Conservation (phyloP, 2,797 vertebrate genomes). For the Austrolebias charrua region DNA sequence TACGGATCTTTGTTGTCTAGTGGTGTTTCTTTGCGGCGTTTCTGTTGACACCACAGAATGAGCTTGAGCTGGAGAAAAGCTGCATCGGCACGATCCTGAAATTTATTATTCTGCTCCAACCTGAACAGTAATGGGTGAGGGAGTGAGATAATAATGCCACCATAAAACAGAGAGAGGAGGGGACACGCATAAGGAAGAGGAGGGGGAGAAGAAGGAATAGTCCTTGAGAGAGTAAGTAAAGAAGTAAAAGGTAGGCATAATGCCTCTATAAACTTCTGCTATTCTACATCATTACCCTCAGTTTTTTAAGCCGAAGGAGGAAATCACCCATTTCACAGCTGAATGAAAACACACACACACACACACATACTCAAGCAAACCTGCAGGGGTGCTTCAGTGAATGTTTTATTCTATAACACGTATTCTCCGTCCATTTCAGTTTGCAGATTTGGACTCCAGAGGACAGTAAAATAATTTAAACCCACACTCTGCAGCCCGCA, state of each 20-base stretch:
- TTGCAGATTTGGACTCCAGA: conserved; percentile 55
- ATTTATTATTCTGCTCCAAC: conserved; percentile 73
- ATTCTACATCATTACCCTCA: conserved; percentile 74
- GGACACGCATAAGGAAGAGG: conserved; percentile 34
- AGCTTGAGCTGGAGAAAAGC: conserved; percentile 62
- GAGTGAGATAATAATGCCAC: conserved; percentile 70
- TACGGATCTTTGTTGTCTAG: conserved; percentile 40
- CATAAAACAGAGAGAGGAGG: conserved; percentile 67
- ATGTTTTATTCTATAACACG: conserved; percentile 67
- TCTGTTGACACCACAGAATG: conserved; percentile 70
- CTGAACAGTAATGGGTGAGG: conserved; percentile 72
- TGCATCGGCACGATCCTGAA: conserved; percentile 69
- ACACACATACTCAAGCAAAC: conserved; percentile 16
- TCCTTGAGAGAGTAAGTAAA: conserved; percentile 40
- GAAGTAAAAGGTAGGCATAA: conserved; percentile 60
- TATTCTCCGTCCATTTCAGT: conserved; percentile 59
- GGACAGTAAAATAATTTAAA: conserved; percentile 57
- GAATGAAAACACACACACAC: conserved; percentile 57
- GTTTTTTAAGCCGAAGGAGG: conserved; percentile 63
- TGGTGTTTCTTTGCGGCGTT: conserved; percentile 48
- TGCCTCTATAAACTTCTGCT: conserved; percentile 71
- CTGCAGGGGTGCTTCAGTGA: conserved; percentile 35
- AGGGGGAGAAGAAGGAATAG: conserved; percentile 36
- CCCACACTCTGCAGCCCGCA: conserved; percentile 30
- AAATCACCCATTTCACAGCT: conserved; percentile 70